Evolutionary conservation across 2,113 vertebrate genomes (phyloP), one percentile per base, ranked within the genome.

Genomic region (Phodopus roborovskii): DNA sequence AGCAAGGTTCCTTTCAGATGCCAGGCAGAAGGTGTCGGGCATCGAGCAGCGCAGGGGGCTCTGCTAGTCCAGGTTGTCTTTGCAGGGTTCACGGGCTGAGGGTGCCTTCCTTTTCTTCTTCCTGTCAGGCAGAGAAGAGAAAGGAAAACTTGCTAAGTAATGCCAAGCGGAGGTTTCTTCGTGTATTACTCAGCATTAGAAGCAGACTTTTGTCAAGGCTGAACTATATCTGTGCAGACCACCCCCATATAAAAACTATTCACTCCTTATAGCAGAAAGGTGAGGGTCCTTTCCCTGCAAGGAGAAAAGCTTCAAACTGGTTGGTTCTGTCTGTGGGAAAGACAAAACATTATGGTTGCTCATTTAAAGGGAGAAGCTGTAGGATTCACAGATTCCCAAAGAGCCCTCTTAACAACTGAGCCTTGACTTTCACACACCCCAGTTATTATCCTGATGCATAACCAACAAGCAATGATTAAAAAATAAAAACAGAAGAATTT

Each of bases 1-100:
- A 66, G 1, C 93, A 86, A 89, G 0, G 78, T 78, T 97, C 93
- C 97, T 98, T 96, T 93, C 98, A 98, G 94, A 97, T 9, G 90
- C 24, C 88, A 16, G 0, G 88, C 94, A 75, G 95, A 95, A 70
- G 66, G 90, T 90, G 96, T 92, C 88, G 88, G 92, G 97, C 96
- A 50, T 90, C 81, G 17, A 95, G 91, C 28, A 36, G 95, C 90
- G 88, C 96, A 86, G 92, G 0, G 22, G 82, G 11, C 79, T 58
- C 4, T 79, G 84, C 15, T 90, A 50, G 6, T 85, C 88, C 26
- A 48, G 12, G 71, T 33, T 90, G 93, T 94, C 94, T 96, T 92
- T 68, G 1, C 22, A 0, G 86, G 87, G 96, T 95, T 98, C 92
- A 85, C 68, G 77, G 58, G 91, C 62, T 88, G 94, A 19, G 68